phyloP scores from a whole-genome alignment of 2,888 invertebrate genomes.

The Cetonia aurata region DNA sequence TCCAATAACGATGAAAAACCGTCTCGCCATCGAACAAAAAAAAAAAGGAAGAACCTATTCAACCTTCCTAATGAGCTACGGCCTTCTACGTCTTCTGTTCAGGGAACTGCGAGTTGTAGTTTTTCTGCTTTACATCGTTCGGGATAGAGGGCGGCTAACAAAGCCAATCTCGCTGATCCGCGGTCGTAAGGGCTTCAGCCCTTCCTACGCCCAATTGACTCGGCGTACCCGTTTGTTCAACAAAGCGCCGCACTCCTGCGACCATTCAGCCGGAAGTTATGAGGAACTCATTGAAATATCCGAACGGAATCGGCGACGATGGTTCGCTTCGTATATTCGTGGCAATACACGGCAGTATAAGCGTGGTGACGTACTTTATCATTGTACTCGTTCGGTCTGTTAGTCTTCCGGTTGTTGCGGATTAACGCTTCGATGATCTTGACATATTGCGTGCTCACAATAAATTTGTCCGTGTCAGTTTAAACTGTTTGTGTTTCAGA shows the following conservation, averaged over 20 bases:
- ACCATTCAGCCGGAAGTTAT: constrained; percentile 65
- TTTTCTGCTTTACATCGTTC: constrained; percentile 58
- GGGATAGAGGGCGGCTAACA: constrained; percentile 60
- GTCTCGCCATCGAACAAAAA: not conserved
- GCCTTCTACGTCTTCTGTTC: constrained; percentile 11
- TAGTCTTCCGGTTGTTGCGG: constrained; percentile 57
- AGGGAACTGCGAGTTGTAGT: constrained; percentile 50
- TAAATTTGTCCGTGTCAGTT: constrained; percentile 32
- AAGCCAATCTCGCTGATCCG: constrained; percentile 62
- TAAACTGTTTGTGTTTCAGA: not conserved
- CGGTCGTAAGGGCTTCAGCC: constrained; percentile 54
- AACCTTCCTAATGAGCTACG: constrained; percentile 25
- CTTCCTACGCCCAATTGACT: constrained; percentile 62
- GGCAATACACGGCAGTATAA: not conserved
- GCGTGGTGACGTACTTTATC: constrained; percentile 60
- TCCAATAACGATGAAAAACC: constrained; percentile 1
- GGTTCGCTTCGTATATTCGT: not conserved
- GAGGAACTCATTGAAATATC: constrained; percentile 66
- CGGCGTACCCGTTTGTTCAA: constrained; percentile 58
- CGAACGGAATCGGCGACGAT: constrained; percentile 58
- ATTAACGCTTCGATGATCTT: constrained; percentile 51
- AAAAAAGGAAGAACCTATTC: not conserved
- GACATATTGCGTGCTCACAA: constrained; percentile 39
- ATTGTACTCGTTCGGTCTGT: constrained; percentile 54
- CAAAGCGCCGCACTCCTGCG: constrained; percentile 60